Base-by-base conservation (phyloP, 2,888 invertebrate species). In the Protonemura montana region DNA sequence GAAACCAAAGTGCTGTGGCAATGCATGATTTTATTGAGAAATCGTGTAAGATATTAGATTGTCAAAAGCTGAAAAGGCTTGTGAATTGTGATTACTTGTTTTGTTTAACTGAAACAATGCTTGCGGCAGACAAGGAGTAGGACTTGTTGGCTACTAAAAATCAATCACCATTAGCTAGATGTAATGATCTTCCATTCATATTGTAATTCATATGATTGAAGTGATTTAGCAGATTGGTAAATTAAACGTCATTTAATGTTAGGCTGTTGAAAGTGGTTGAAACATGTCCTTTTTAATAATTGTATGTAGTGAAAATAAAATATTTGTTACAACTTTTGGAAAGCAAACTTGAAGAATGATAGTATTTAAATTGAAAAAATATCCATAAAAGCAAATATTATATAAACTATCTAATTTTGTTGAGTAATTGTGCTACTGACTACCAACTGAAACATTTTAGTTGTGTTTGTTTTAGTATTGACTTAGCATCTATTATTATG, bases 51-150 rank as follows among this genome's bases (percentile, higher is more conserved):
- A 59, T 59, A 21, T 59, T 59, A 59, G 59, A 59, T 59, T 59
- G 59, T 59, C 59, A 59, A 59, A 21, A 59, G 59, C 59, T 59
- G 59, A 59, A 59, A 59, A 59, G 59, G 59, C 59, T 59, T 59
- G 59, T 59, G 59, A 59, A 59, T 59, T 59, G 59, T 59, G 59
- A 59, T 59, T 59, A 59, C 21, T 59, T 59, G 59, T 59, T 59
- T 59, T 59, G 59, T 59, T 41, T 59, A 59, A 59, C 21, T 13
- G 13, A 59, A 35, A 59, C 59, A 59, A 7, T 59, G 59, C 59
- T 59, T 21, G 59, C 1, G 13, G 21, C 59, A 59, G 59, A 21
- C 59, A 59, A 59, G 21, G 21, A 7, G 21, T 21, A 7, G 5
- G 59, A 21, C 59, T 2, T 59, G 59, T 59, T 7, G 59, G 21